Evolutionary conservation across 2,113 vertebrate species (phyloP), one percentile per base, ranked within the genome.

Genomic region (Eulemur rufifrons): DNA sequence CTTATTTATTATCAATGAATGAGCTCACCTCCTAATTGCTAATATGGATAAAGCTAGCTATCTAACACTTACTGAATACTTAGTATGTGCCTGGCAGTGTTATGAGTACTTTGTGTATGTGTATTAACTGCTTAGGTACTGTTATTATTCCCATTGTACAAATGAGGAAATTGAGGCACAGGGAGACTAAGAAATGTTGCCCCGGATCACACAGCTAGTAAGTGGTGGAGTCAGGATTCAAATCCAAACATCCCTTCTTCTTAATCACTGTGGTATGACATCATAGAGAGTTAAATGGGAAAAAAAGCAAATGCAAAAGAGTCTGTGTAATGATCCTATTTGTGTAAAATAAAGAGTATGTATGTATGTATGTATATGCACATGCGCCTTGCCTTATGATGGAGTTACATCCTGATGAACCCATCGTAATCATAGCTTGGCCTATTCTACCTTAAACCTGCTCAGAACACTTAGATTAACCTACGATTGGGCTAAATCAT

Each of bases 121-220:
- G 20, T 68, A 20, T 89, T 69, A 20, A 95, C 83, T 59, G 73
- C 88, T 52, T 71, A 89, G 34, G 42, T 66, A 59, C 15, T 90
- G 4, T 92, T 80, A 27, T 81, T 85, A 88, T 95, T 61, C 59
- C n/a, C 42, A 39, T 76, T 77, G 68, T 61, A 88, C 50, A 91
- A 88, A 74, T 88, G 73, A 94, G 78, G 68, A 77, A 93, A 93
- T 29, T 18, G n/a, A 97, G 71, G 12, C 47, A 88, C 20, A 88
- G 83, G 84, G 37, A 66, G 15, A 85, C 78, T 95, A 95, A 56
- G 78, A 61, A 95, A 45, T 86, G 54, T 68, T 89, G 27, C 59
- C 61, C 42, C n/a, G 54, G 37, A 29, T 96, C 80, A 95, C 23
- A 74, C 1, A 81, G 50, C 61, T 81, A 71, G 34, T n/a, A 89